A percentile compares a stretch with the other conserved stretches of the same genome.
Evolutionary conservation across 2,888 invertebrate species (phyloP).

Genomic region (Zaprionus bogoriensis): DNA sequence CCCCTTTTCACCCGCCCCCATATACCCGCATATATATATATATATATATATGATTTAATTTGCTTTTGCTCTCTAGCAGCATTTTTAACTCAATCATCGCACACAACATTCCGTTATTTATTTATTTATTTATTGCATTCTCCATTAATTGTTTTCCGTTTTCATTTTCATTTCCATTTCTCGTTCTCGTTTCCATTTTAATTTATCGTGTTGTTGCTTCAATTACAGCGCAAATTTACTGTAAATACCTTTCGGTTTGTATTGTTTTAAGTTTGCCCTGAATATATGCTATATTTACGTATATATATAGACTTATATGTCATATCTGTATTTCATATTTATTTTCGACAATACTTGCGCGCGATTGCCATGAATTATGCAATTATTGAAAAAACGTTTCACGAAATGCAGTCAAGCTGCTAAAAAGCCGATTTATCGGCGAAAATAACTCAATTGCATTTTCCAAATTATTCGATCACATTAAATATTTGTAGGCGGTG

Average conservation of each 20-base stretch:
- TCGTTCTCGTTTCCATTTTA: slow-evolving; percentile 26
- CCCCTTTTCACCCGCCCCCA: background rate
- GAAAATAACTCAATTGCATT: background rate
- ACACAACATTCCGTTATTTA: background rate
- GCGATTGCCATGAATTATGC: background rate
- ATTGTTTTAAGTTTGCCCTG: slow-evolving; percentile 1
- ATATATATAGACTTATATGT: background rate
- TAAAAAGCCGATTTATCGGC: background rate
- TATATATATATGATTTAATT: background rate
- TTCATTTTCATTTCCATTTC: slow-evolving; percentile 18
- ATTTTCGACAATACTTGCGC: slow-evolving; percentile 13
- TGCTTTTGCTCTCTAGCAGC: background rate
- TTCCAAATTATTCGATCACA: background rate
- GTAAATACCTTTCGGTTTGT: slow-evolving; percentile 24
- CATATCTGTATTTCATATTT: background rate
- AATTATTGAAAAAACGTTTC: background rate
- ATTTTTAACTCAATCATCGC: slow-evolving; percentile 16
- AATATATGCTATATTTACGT: background rate
- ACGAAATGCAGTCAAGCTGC: background rate
- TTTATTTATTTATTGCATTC: slow-evolving; percentile 14
- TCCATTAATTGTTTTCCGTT: slow-evolving; percentile 8
- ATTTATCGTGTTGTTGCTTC: slow-evolving; percentile 32
- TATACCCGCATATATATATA: background rate
- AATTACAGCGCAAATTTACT: slow-evolving; percentile 49
- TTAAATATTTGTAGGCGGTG: background rate